Conservation (phyloP, 2,888 invertebrate genomes). For the Orthosia cruda region DNA sequence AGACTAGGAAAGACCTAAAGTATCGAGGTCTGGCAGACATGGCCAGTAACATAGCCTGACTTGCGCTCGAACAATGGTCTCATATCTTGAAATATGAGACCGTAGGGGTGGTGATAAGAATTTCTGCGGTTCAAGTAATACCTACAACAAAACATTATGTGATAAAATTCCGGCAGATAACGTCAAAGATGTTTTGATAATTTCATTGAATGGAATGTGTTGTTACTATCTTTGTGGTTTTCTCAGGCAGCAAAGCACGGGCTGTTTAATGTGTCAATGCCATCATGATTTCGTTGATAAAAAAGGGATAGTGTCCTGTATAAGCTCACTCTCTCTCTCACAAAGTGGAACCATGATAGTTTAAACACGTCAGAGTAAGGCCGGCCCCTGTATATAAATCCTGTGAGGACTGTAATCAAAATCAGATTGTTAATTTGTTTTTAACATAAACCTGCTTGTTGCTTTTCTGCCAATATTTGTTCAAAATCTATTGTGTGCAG, state of each 20-base stretch:
- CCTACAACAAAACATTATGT: background rate
- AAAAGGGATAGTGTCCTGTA: no score
- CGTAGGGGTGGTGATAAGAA: background rate
- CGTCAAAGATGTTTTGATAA: constrained; percentile 32
- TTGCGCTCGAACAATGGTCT: background rate
- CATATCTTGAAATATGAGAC: background rate
- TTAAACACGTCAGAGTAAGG: no score
- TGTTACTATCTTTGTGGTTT: constrained; percentile 22
- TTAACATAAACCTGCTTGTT: constrained; percentile 33
- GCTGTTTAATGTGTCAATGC: no score
- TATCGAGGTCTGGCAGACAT: background rate
- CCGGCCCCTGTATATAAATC: background rate
- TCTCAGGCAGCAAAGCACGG: background rate
- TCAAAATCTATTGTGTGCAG: constrained; percentile 76
- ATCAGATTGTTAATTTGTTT: constrained; percentile 23
- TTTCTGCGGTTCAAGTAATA: background rate
- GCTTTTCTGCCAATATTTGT: constrained; percentile 45
- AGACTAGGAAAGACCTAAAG: background rate
- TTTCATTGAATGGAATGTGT: constrained; percentile 21
- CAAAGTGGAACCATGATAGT: no score
- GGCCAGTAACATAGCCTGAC: background rate
- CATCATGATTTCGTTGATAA: no score
- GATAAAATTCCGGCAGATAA: constrained; percentile 34
- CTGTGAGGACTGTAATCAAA: constrained; percentile 17
- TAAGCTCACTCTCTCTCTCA: no score